Evolutionary conservation across 2,113 vertebrate genomes (phyloP).

Genomic region (Synodontis membranacea): DNA sequence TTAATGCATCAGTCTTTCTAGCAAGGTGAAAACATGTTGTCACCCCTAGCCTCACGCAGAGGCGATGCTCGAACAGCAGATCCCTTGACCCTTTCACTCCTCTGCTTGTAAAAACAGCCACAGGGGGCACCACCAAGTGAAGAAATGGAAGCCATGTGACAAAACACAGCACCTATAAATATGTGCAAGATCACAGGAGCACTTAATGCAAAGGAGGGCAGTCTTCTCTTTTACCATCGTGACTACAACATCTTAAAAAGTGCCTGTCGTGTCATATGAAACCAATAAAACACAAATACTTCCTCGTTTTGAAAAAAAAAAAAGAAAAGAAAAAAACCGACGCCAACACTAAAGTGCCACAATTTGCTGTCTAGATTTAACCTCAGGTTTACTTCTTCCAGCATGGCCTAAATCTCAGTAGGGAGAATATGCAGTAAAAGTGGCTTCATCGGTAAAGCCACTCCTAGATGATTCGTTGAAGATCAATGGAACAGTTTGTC

Average conservation of each 20-base stretch:
- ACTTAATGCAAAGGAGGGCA: slow-evolving; percentile 73
- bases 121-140: slow-evolving; percentile 74
- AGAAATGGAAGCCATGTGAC: slow-evolving; percentile 82
- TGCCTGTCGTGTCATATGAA: slow-evolving; percentile 77
- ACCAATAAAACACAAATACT: slow-evolving; percentile 78
- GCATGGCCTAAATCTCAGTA: neutral
- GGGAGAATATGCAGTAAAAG: neutral
- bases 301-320: slow-evolving; percentile 59
- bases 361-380: slow-evolving; percentile 52
- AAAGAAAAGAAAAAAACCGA: slow-evolving; percentile 28
- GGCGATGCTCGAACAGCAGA: slow-evolving; percentile 55
- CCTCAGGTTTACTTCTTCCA: slow-evolving; percentile 4
- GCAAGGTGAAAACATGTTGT: slow-evolving; percentile 21
- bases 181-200: slow-evolving; percentile 76
- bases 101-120: slow-evolving; percentile 75
- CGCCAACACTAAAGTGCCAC: slow-evolving; percentile 55
- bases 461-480: slow-evolving; percentile 14
- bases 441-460: neutral
- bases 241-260: slow-evolving; percentile 80
- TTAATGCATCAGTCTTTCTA: slow-evolving; percentile 4
- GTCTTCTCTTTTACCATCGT: slow-evolving; percentile 75
- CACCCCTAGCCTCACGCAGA: neutral
- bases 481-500: neutral
- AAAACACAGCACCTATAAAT: slow-evolving; percentile 79
- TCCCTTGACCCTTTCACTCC: slow-evolving; percentile 72